Evolutionary conservation across 2,113 vertebrate species (phyloP), one percentile per base, ranked within the genome.

Genomic region (Symphodus melops): DNA sequence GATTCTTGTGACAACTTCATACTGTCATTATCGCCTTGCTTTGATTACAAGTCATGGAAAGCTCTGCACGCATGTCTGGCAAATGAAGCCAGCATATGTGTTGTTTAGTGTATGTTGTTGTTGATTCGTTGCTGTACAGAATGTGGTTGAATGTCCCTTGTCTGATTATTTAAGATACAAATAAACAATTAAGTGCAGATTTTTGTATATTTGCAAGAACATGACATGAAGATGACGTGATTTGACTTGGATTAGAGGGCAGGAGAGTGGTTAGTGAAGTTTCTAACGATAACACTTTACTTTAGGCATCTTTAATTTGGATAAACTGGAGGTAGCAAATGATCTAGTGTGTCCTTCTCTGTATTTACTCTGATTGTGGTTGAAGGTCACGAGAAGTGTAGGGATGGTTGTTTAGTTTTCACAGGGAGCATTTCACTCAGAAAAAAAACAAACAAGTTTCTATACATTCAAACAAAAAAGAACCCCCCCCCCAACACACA

Each of bases 231-330:
- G 14, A 44, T 48, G 5, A 60, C n/a, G 28, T 66, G 73, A 73
- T 73, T 75, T 56, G n/a, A 52, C 25, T 80, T 59, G 88, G 82
- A 91, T 91, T 86, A 87, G 65, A 89, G 81, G 82, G 82, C 61
- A 42, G 60, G 66, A 28, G 1, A 16, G 84, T 54, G 86, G 86
- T 88, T 78, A 61, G 83, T 69, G 19, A 82, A 73, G 83, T 87
- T 86, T 83, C 82, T 28, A 83, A 72, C 82, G 82, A 72, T 68
- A 87, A 83, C 84, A 76, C 73, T 73, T 82, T 48, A 60, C 76
- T 77, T 72, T 12, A 74, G 84, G 78, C 84, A 75, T 81, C 86
- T 89, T 82, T 91, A 88, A 91, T 89, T 89, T 85, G 73, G 84
- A 82, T 79, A 68, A 87, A 82, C 66, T 85, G 68, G 62, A 85